Evolutionary conservation across 1,140 invertebrate species (phyloP).

Genomic region (Platyura marginata): DNA sequence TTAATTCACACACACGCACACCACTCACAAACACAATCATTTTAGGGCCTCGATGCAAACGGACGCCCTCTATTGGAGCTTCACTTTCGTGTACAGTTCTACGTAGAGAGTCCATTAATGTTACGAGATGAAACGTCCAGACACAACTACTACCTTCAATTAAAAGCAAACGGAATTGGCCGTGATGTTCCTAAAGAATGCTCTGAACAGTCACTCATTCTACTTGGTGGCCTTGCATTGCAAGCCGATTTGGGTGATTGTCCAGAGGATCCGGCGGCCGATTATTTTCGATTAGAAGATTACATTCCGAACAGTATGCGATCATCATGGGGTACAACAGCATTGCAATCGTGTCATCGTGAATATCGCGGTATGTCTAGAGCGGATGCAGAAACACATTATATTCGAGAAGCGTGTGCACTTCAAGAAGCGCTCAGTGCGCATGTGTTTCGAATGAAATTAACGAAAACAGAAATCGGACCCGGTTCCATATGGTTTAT

Average conservation of each 20-base stretch:
- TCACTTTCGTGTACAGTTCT: constrained; percentile 86
- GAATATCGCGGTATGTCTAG: constrained; percentile 57
- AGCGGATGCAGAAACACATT: constrained; percentile 63
- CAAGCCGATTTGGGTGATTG: constrained; percentile 82
- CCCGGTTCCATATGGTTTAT: constrained; percentile 57
- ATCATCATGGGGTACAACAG: constrained; percentile 34
- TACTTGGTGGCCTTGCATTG: constrained; percentile 67
- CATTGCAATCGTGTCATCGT: constrained; percentile 36
- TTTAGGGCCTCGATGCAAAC: constrained; percentile 73
- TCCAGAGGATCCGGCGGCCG: constrained; percentile 21
- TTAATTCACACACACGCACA: background rate
- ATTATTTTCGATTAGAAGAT: constrained; percentile 67
- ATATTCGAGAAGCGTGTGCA: constrained; percentile 73
- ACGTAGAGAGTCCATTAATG: constrained; percentile 73
- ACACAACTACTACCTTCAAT: constrained; percentile 84
- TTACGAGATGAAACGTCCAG: constrained; percentile 77
- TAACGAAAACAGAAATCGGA: constrained; percentile 58
- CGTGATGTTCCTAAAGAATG: constrained; percentile 45
- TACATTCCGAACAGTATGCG: constrained; percentile 42
- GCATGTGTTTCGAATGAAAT: constrained; percentile 73
- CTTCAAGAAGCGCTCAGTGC: constrained; percentile 77
- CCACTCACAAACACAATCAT: constrained; percentile 6
- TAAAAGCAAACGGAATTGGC: constrained; percentile 70
- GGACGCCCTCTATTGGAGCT: constrained; percentile 76
- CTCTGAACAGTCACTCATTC: constrained; percentile 50